Conservation (phyloP, 1,140 invertebrate genomes). For the Dendroctonus valens region DNA sequence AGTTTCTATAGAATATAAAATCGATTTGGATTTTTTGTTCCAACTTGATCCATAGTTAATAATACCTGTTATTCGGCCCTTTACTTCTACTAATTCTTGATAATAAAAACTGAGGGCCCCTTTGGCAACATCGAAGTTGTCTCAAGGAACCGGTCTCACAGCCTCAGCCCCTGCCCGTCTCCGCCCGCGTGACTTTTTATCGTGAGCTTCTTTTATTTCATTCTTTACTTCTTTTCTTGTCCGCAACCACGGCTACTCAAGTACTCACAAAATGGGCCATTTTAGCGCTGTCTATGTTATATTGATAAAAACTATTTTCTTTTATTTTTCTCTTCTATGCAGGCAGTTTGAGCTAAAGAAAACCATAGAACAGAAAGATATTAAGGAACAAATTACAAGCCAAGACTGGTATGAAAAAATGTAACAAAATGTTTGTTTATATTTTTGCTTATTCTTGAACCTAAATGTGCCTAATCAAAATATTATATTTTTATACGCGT, state of each 20-base stretch:
- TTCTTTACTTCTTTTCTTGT: conserved; percentile 33
- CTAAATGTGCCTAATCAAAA: no score
- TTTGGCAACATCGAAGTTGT: conserved; percentile 31
- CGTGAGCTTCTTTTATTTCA: conserved; percentile 43
- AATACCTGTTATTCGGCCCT: no score
- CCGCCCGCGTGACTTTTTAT: conserved; percentile 41
- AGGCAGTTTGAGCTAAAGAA: no score
- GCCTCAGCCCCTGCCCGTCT: conserved; percentile 12
- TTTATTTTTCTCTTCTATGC: background rate
- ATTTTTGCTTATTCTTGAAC: no score
- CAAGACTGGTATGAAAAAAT: no score
- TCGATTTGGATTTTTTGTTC: no score
- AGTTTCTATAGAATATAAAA: no score
- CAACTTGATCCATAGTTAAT: no score
- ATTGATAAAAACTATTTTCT: background rate
- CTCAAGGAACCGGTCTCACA: conserved; percentile 22
- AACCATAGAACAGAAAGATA: no score
- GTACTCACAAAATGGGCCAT: conserved; percentile 3
- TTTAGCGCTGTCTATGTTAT: background rate
- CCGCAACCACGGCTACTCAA: conserved; percentile 22
- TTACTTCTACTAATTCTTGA: conserved; percentile 16
- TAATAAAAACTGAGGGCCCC: conserved; percentile 37
- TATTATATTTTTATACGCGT: no score
- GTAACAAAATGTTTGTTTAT: no score
- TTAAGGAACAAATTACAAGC: no score